Percentiles rank a stretch among this genome's conserved stretches.
Conservation (phyloP, 1,140 invertebrate species). For the Sycophaga agraensis region DNA sequence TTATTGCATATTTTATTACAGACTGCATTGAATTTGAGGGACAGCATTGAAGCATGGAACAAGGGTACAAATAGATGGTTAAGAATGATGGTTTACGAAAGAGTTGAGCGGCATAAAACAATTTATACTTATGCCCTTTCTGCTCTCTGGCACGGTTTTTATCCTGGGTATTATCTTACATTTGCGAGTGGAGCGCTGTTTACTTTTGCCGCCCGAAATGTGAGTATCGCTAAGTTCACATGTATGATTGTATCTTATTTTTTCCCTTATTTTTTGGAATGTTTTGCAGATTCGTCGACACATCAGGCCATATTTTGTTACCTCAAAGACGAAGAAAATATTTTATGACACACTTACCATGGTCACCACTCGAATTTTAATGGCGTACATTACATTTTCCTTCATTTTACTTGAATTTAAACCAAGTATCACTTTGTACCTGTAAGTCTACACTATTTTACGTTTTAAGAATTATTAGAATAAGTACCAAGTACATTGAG, state of each 20-base stretch:
- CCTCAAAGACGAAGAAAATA: conserved; percentile 62
- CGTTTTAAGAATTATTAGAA: too few relatives aligned
- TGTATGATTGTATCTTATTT: background rate
- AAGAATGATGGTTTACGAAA: conserved; percentile 81
- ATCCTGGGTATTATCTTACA: conserved; percentile 95
- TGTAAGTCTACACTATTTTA: conserved; percentile 66
- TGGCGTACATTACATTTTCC: conserved; percentile 85
- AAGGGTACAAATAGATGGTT: conserved; percentile 90
- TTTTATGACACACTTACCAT: conserved; percentile 81
- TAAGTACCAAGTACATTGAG: too few relatives aligned
- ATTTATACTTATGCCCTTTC: conserved; percentile 83
- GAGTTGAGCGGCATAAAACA: conserved; percentile 65
- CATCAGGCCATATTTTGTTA: conserved; percentile 76
- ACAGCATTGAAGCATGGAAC: conserved; percentile 88
- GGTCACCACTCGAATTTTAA: conserved; percentile 73
- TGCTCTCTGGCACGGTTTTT: conserved; percentile 96
- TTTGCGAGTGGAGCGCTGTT: conserved; percentile 87
- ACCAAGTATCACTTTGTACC: conserved; percentile 66
- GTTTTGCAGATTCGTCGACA: conserved; percentile 66
- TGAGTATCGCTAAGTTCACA: too few relatives aligned
- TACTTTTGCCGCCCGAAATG: conserved; percentile 78
- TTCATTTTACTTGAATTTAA: conserved; percentile 86
- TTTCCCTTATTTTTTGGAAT: background rate
- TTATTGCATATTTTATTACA: conserved; percentile 57
- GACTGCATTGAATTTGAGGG: conserved; percentile 77